Evolutionary conservation across 2,113 vertebrate genomes (phyloP), one percentile per base, ranked within the genome.

Genomic region (Sphaerodactylus townsendi): DNA sequence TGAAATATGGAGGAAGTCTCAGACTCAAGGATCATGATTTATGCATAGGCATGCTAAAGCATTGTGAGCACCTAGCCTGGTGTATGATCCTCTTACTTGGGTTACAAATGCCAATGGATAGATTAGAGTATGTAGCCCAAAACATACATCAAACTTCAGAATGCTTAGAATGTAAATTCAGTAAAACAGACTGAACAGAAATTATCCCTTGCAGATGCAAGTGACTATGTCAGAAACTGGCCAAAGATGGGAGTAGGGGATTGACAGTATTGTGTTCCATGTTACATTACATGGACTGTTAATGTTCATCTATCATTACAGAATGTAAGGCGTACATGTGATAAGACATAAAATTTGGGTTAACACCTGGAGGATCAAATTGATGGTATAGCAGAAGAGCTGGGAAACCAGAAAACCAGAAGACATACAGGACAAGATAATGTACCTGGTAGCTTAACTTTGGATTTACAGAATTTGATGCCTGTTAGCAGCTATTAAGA

Each of bases 241-340:
- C 14, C 33, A 66, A 76, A 65, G 44, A 7, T 50, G n/a, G 2
- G 3, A 28, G 25, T 75, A 30, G 15, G 70, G 4, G 0, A 0
- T 65, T 35, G 83, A 17, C 21, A 86, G 41, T 1, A 0, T 83
- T 88, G 89, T 73, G 86, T 39, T 39, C 80, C 83, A 89, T 83
- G 86, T 71, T 73, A 84, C 6, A 7, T 56, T 37, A 30, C 88
- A 46, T 39, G 84, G 3, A 44, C 9, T 44, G 44, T 44, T 44
- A 44, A 35, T 76, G 23, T 11, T 53, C 28, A 81, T 81, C 66
- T 70, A 11, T 30, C 15, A 56, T 39, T 17, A 81, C 3, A 15
- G n/a, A 15, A 59, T 37, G 6, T 23, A 80, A 69, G n/a, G 9
- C 25, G 11, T 68, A 25, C 2, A 23, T 69, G n/a, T 37, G 79